These are phyloP conservation scores for Calliopum simillimum DNA, from an alignment of 2,888 invertebrate species.

Conservation along the genomic window DNA sequence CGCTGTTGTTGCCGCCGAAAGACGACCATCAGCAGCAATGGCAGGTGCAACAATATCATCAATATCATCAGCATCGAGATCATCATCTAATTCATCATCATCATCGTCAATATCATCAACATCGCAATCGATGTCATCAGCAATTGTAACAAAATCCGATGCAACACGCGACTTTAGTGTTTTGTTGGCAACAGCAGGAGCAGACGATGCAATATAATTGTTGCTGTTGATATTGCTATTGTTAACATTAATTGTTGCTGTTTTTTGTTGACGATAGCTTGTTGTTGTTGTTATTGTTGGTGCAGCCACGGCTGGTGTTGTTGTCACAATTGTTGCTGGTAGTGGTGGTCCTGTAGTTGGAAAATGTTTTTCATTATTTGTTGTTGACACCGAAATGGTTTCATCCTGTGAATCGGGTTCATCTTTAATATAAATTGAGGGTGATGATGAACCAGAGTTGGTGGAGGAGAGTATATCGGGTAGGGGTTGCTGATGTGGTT, in stretches of 20 bases:
- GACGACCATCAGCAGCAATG: conserved; percentile 2
- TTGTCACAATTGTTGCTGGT: not conserved
- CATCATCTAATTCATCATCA: conserved; percentile 40
- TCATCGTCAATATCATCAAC: conserved; percentile 47
- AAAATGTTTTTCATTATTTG: conserved; percentile 25
- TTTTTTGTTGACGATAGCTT: not conserved
- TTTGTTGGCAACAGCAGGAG: conserved; percentile 23
- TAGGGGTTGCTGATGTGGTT: conserved; percentile 36
- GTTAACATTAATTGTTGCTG: conserved; percentile 14
- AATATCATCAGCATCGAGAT: conserved; percentile 36
- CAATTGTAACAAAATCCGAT: not conserved
- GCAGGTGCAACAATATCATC: conserved; percentile 34
- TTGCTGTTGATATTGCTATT: conserved; percentile 33
- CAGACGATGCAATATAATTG: not conserved
- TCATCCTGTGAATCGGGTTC: conserved; percentile 56
- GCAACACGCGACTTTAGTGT: conserved; percentile 25
- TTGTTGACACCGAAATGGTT: conserved; percentile 46
- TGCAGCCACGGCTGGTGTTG: conserved; percentile 28
- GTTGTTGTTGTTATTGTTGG: conserved; percentile 20
- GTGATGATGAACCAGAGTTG: conserved; percentile 60
- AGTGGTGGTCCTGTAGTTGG: not conserved
- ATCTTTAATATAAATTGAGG: conserved; percentile 64
- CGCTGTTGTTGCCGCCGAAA: conserved; percentile 25
- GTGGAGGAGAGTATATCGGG: conserved; percentile 42
- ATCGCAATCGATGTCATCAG: conserved; percentile 53